Evolutionary conservation across 2,888 invertebrate species (phyloP), one percentile per base, ranked within the genome.

Genomic region (Diarsia dahlii): DNA sequence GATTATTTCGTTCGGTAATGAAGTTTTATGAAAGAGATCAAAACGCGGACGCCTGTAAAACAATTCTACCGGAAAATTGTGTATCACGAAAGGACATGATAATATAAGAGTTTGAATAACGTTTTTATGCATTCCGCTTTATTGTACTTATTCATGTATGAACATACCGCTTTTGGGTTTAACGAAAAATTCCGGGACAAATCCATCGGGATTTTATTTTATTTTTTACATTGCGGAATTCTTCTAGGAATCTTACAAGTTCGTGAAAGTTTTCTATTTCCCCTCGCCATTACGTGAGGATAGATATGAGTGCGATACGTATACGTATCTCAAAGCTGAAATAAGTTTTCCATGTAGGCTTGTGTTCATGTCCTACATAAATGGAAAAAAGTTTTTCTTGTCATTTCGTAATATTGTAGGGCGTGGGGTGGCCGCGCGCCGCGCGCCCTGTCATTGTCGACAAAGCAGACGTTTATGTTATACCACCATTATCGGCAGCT

Each of bases 401-500:
- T 83, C 72, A 74, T 87, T 85, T 75, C 79, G 84, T 80, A 84
- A 85, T 84, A 77, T 84, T 75, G 71, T 66, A 74, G 78, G 81
- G 79, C 62, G 79, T 66, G 72, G 75, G 75, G 84, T 69, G 76
- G 76, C 48, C 68, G 20, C 46, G 20, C 34, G 52, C 68, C 48
- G 56, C 45, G 62, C 64, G 72, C 73, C 77, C 84, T 80, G 82
- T 81, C 83, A 77, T 80, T 84, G 82, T 74, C 84, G 78, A 80
- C 87, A 78, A 80, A 85, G 74, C 86, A 84, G 75, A 78, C 85
- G 83, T 80, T 86, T 88, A 88, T 80, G 83, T 86, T 84, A 86
- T 87, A 84, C 81, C 86, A 78, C 84, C 86, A 89, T 91, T 91
- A 90, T 90, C 84, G 80, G 77, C 91, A 91, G 87, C 90, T 84